phyloP scores from a whole-genome alignment of 2,797 vertebrate genomes.

The Darevskia mixta region DNA sequence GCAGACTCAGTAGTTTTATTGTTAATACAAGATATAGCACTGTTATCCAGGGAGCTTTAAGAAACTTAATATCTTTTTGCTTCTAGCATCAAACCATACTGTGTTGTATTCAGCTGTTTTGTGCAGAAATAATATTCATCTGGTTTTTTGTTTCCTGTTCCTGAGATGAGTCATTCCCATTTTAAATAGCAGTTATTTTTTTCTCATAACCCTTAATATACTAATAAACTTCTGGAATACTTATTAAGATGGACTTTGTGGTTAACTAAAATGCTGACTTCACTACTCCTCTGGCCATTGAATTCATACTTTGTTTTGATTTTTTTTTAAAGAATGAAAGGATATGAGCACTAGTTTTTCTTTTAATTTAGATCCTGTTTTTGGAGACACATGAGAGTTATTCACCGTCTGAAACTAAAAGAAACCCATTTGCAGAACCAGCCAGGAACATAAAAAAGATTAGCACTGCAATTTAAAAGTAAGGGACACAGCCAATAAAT shows the following conservation, averaged over 20 bases:
- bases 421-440: constrained; percentile 52
- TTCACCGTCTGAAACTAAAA: constrained; percentile 54
- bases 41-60: constrained; percentile 38
- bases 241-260: constrained; percentile 56
- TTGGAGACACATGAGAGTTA: constrained; percentile 54
- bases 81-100: constrained; percentile 20
- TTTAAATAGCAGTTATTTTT: constrained; percentile 47
- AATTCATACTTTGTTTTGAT: constrained; percentile 47
- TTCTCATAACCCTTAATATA: constrained; percentile 36
- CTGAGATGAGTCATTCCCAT: constrained; percentile 72
- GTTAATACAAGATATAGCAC: neutral
- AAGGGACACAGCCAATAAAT: neutral
- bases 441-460: constrained; percentile 44
- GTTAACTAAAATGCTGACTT: constrained; percentile 62
- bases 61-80: constrained; percentile 32
- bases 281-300: constrained; percentile 40
- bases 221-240: constrained; percentile 33
- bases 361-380: constrained; percentile 24
- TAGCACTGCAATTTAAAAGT: constrained; percentile 14
- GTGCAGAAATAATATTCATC: constrained; percentile 62
- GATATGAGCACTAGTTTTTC: neutral
- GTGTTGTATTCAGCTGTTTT: constrained; percentile 43
- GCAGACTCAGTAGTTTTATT: neutral
- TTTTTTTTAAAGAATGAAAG: constrained; percentile 41
- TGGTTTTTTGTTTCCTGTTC: constrained; percentile 68